Percentiles rank a stretch among this genome's conserved stretches.
These are phyloP conservation scores for Halesus radiatus DNA, from an alignment of 1,140 invertebrate genomes.

Conservation along the genomic window DNA sequence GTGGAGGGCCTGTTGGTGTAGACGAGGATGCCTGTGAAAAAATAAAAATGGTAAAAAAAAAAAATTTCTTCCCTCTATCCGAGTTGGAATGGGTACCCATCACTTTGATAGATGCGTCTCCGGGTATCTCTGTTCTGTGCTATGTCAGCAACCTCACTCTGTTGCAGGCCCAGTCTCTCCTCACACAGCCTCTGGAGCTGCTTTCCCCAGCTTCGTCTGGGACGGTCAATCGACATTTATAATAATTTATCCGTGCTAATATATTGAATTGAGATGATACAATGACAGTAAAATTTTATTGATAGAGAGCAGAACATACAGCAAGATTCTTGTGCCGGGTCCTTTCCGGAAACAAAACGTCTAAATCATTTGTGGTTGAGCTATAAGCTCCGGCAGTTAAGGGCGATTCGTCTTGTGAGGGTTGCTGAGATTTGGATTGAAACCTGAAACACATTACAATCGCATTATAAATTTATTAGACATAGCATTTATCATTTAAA, in stretches of 20 bases:
- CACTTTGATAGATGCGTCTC: too few species aligned
- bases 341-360: conserved; percentile 88
- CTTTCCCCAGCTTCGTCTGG: too few species aligned
- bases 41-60: not conserved
- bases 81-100: too few species aligned
- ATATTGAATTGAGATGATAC: too few species aligned
- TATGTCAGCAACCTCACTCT: too few species aligned
- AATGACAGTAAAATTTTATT: not conserved
- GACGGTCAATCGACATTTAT: too few species aligned
- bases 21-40: not conserved
- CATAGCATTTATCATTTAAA: too few species aligned
- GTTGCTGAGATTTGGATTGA: conserved; percentile 66
- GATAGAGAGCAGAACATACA: conserved; percentile 62
- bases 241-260: too few species aligned
- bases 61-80: not conserved
- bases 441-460: conserved; percentile 60
- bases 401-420: conserved; percentile 64
- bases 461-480: conserved; percentile 5
- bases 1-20: not conserved
- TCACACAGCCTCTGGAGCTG: not conserved
- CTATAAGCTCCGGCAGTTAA: conserved; percentile 64
- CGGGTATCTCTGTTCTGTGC: too few species aligned
- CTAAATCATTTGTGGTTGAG: conserved; percentile 80
- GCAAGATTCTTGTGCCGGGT: conserved; percentile 84
- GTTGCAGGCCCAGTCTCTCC: not conserved